phyloP scores from a whole-genome alignment of 2,888 invertebrate genomes.

The Dasypolia templi region DNA sequence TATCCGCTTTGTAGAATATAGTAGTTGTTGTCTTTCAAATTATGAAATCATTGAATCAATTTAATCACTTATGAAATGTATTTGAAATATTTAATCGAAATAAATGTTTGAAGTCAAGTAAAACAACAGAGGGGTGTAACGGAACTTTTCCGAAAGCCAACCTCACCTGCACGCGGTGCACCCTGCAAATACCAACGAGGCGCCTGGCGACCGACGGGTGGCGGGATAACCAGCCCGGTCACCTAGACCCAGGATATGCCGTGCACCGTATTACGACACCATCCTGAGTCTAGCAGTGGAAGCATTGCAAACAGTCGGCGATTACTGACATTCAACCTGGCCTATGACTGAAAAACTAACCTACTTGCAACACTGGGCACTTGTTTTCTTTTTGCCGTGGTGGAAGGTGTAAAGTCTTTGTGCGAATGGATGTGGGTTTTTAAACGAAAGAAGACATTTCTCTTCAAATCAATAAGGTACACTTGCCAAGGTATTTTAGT shows the following conservation, averaged over 20 bases:
- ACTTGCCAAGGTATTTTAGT: slow-evolving; percentile 2
- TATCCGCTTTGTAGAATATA: slow-evolving; percentile 51
- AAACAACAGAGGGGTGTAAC: slow-evolving; percentile 59
- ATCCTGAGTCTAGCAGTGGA: slow-evolving; percentile 53
- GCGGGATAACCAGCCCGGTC: slow-evolving; percentile 60
- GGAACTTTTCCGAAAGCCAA: slow-evolving; percentile 57
- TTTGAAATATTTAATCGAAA: slow-evolving; percentile 54
- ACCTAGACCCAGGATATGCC: slow-evolving; percentile 53
- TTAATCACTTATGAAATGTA: slow-evolving; percentile 52
- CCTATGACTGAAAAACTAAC: slow-evolving; percentile 36
- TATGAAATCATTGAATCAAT: slow-evolving; percentile 45
- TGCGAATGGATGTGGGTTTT: neutral
- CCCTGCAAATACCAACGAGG: slow-evolving; percentile 61
- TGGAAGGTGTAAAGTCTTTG: slow-evolving; percentile 5
- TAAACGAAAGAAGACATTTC: slow-evolving; percentile 5
- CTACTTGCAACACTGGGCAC: slow-evolving; percentile 27
- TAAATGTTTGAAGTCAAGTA: slow-evolving; percentile 62
- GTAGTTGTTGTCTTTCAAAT: slow-evolving; percentile 56
- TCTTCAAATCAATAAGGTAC: neutral
- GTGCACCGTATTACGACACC: neutral
- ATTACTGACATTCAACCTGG: slow-evolving; percentile 62
- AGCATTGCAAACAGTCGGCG: slow-evolving; percentile 41
- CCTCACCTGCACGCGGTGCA: slow-evolving; percentile 61
- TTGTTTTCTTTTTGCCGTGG: slow-evolving; percentile 59
- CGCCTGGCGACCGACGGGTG: slow-evolving; percentile 61